Evolutionary conservation across 1,140 invertebrate genomes (phyloP).

Genomic region (Andricus grossulariae): DNA sequence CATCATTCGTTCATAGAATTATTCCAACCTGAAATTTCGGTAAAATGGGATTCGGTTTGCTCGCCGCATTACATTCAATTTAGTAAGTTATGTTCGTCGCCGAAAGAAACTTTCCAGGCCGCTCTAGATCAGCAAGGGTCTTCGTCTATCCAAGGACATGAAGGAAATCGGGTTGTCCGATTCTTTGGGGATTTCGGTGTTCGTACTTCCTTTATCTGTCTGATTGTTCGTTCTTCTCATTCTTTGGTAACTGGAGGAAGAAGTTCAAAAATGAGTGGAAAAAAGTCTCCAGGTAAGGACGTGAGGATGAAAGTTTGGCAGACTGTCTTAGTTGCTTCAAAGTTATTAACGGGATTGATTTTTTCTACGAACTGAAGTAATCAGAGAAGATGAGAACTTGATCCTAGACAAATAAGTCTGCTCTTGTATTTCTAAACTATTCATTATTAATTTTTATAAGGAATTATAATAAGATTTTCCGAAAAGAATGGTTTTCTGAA

Average conservation of each 20-base stretch:
- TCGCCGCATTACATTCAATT: constrained; percentile 69
- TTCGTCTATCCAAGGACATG: constrained; percentile 41
- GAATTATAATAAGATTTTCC: too few species aligned
- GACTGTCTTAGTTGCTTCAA: constrained; percentile 9
- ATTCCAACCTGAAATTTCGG: constrained; percentile 70
- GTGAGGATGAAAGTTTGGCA: not conserved
- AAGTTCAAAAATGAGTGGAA: not conserved
- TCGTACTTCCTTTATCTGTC: not conserved
- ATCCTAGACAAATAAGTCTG: too few species aligned
- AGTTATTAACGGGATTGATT: constrained; percentile 6
- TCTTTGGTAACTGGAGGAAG: not conserved
- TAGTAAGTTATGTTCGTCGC: constrained; percentile 64
- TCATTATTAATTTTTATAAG: too few species aligned
- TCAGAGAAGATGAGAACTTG: too few species aligned
- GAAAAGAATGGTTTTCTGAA: too few species aligned
- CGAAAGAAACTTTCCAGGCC: constrained; percentile 60
- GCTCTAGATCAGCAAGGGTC: constrained; percentile 45
- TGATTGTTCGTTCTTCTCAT: constrained; percentile 13
- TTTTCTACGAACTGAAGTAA: not conserved
- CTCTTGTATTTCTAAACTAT: too few species aligned
- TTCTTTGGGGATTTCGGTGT: constrained; percentile 45
- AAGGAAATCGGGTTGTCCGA: constrained; percentile 33
- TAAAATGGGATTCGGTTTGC: constrained; percentile 65
- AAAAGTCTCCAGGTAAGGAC: not conserved
- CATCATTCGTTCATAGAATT: constrained; percentile 55